A percentile compares a stretch with the other conserved stretches of the same genome.
phyloP scores from a whole-genome alignment of 2,113 vertebrate genomes.

The Ahaetulla prasina region DNA sequence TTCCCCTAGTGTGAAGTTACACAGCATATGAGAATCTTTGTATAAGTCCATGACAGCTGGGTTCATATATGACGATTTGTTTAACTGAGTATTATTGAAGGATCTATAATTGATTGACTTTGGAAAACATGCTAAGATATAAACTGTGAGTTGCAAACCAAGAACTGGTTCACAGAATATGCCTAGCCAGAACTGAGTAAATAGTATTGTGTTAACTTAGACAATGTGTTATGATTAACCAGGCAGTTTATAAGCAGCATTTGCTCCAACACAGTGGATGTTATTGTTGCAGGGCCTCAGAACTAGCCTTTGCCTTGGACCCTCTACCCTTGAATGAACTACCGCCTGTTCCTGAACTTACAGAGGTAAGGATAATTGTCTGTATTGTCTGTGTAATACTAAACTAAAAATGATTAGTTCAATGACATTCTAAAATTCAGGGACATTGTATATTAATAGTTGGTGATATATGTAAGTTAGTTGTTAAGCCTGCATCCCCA shows the following conservation, averaged over 20 bases:
- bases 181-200: neutral
- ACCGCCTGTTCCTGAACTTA: slow-evolving; percentile 74
- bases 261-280: neutral
- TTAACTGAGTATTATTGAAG: neutral
- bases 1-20: neutral
- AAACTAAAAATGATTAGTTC: neutral
- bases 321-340: slow-evolving; percentile 81
- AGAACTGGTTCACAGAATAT: neutral
- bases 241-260: neutral
- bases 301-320: slow-evolving; percentile 86
- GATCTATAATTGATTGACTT: neutral
- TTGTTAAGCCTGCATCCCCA: neutral
- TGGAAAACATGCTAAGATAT: neutral
- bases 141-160: neutral
- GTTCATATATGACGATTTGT: neutral
- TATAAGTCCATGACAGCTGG: neutral
- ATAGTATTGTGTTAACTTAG: neutral
- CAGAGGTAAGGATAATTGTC: slow-evolving; percentile 74
- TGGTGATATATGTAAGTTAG: neutral
- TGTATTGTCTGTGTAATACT: neutral
- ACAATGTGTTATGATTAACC: neutral
- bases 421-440: neutral
- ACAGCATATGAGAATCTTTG: neutral
- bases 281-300: slow-evolving; percentile 81
- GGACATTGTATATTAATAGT: neutral